phyloP scores from a whole-genome alignment of 2,797 vertebrate genomes.

The Malurus leucopterus region DNA sequence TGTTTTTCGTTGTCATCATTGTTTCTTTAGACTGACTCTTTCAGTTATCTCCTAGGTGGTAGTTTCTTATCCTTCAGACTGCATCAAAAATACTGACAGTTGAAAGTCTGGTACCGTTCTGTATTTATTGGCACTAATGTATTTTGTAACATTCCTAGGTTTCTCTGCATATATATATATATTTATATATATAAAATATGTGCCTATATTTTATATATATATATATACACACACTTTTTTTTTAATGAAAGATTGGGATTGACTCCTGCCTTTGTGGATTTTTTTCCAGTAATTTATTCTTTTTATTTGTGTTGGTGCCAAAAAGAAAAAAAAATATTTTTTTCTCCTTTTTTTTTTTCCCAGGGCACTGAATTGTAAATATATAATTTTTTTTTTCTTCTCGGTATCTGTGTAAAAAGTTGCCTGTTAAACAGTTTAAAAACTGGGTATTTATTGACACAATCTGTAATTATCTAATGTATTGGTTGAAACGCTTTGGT shows the following conservation, averaged over 20 bases:
- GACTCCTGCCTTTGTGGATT: conserved; percentile 66
- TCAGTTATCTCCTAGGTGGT: conserved; percentile 29
- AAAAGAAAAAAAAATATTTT: conserved; percentile 56
- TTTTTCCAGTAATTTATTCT: conserved; percentile 73
- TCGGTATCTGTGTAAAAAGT: conserved; percentile 66
- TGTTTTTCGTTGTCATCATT: not conserved
- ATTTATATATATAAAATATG: conserved; percentile 68
- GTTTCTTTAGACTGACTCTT: not conserved
- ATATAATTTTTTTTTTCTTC: conserved; percentile 39
- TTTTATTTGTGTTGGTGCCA: conserved; percentile 72
- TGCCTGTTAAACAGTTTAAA: conserved; percentile 73
- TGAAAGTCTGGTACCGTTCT: conserved; percentile 32
- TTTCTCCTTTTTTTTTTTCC: not conserved
- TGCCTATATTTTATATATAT: conserved; percentile 58
- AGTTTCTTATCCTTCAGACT: conserved; percentile 29
- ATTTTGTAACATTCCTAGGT: conserved; percentile 72
- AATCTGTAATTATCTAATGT: conserved; percentile 79
- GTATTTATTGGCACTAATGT: conserved; percentile 66
- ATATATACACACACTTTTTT: conserved; percentile 62
- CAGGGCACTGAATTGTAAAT: conserved; percentile 65
- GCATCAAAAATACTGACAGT: conserved; percentile 28
- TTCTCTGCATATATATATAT: conserved; percentile 62
- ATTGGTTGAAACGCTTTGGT: conserved; percentile 74
- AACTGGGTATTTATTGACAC: conserved; percentile 89
- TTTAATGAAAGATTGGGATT: conserved; percentile 59